A percentile compares a stretch with the other conserved stretches of the same genome.
Conservation (phyloP, 1,140 invertebrate species). For the Drosophila teissieri region DNA sequence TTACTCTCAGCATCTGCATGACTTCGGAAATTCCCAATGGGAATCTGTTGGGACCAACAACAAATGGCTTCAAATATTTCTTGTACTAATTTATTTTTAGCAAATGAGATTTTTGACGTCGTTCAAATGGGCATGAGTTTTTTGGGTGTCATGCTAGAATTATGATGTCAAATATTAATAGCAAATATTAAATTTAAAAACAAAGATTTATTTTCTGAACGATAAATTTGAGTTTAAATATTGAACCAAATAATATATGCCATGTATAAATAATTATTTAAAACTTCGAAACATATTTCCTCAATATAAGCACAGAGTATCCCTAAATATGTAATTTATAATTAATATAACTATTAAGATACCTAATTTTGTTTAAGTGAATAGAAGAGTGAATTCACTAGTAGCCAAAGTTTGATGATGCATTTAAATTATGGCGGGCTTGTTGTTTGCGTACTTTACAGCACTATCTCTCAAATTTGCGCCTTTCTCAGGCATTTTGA, state of each 20-base stretch:
- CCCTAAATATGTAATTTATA: too few species aligned
- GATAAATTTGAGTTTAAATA: background rate
- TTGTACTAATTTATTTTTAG: constrained; percentile 27
- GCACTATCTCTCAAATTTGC: background rate
- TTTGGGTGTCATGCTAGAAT: background rate
- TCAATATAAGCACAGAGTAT: too few species aligned
- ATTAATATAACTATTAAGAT: too few species aligned
- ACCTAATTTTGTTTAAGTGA: too few species aligned
- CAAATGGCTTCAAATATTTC: constrained; percentile 6
- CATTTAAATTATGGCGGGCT: background rate
- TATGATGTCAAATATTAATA: constrained; percentile 1
- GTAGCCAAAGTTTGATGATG: background rate
- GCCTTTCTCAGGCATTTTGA: background rate
- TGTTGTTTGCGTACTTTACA: background rate
- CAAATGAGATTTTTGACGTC: constrained; percentile 25
- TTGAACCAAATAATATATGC: too few species aligned
- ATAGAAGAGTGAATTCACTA: background rate
- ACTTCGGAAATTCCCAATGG: background rate
- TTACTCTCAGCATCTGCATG: constrained; percentile 11
- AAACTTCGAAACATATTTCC: too few species aligned
- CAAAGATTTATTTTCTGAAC: too few species aligned
- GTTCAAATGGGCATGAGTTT: background rate
- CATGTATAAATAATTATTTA: too few species aligned
- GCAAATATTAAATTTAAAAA: too few species aligned
- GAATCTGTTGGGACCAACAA: constrained; percentile 11